A percentile compares a stretch with the other conserved stretches of the same genome.
phyloP scores from a whole-genome alignment of 2,113 vertebrate species.

The Vicugna pacos region DNA sequence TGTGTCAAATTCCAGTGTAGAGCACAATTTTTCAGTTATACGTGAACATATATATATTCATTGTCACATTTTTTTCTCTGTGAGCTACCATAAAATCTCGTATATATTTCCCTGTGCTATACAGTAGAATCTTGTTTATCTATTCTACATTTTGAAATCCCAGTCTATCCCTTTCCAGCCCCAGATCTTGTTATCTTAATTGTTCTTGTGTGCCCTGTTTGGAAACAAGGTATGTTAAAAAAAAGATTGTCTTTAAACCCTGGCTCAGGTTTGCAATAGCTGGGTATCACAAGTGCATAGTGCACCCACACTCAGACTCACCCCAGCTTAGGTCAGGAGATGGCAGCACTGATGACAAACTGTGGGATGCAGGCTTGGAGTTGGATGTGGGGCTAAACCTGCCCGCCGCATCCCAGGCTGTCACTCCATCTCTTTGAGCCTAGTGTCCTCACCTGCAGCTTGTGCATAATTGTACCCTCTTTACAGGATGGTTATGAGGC shows the following conservation, averaged over 20 bases:
- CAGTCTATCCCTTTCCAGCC: too few relatives aligned
- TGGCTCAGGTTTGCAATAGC: background rate
- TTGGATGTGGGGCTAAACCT: background rate
- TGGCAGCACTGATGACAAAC: background rate
- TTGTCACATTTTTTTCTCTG: too few relatives aligned
- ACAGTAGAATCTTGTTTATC: too few relatives aligned
- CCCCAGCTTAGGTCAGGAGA: background rate
- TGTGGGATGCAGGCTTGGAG: background rate
- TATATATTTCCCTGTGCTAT: too few relatives aligned
- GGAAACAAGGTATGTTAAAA: background rate
- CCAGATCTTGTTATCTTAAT: conserved; percentile 5
- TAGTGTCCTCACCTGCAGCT: background rate
- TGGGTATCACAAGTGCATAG: background rate
- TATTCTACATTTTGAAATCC: too few relatives aligned
- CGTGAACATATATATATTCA: too few relatives aligned
- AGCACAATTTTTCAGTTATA: too few relatives aligned
- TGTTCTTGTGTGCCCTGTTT: background rate
- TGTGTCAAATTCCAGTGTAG: too few relatives aligned
- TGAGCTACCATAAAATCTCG: too few relatives aligned
- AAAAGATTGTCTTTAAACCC: background rate
- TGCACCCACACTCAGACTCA: background rate
- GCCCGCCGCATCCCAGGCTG: background rate
- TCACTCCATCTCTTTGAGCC: background rate
- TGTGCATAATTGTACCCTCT: background rate
- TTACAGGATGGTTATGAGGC: background rate